phyloP scores from a whole-genome alignment of 1,140 invertebrate genomes.

The Andricus grossulariae region DNA sequence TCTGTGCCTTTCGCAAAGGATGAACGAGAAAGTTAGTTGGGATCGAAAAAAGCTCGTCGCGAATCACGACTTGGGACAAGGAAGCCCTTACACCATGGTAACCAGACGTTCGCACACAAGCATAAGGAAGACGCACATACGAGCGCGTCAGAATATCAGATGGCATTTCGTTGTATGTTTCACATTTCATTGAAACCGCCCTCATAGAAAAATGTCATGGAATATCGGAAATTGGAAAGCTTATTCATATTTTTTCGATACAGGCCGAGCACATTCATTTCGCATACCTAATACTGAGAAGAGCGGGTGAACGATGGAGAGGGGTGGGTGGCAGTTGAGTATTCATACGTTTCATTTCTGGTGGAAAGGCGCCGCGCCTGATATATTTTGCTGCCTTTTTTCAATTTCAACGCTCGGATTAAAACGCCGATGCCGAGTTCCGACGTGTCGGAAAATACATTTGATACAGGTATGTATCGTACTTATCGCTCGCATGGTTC shows the following conservation, averaged over 20 bases:
- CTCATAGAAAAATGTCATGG: conserved; percentile 74
- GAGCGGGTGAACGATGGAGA: conserved; percentile 43
- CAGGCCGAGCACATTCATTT: conserved; percentile 68
- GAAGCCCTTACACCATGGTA: conserved; percentile 16
- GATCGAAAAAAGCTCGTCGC: conserved; percentile 50
- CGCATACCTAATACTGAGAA: conserved; percentile 66
- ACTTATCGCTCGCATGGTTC: conserved; percentile 49
- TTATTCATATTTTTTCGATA: conserved; percentile 75
- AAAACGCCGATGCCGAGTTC: conserved; percentile 57
- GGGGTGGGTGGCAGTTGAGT: conserved; percentile 35
- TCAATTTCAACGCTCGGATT: conserved; percentile 63
- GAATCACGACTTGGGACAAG: conserved; percentile 34
- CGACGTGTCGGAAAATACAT: conserved; percentile 56
- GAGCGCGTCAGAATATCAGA: conserved; percentile 70
- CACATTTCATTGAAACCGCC: conserved; percentile 72
- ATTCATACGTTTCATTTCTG: conserved; percentile 60
- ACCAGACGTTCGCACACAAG: conserved; percentile 16
- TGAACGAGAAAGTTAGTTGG: conserved; percentile 50
- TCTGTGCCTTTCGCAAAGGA: background rate
- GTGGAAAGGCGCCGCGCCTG: conserved; percentile 48
- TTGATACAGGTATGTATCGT: conserved; percentile 49
- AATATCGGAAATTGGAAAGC: conserved; percentile 76
- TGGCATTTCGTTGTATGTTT: conserved; percentile 73
- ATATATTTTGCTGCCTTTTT: conserved; percentile 55
- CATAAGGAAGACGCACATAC: conserved; percentile 50